Conservation (phyloP, 2,888 invertebrate species). For the Balanococcus diminutus region DNA sequence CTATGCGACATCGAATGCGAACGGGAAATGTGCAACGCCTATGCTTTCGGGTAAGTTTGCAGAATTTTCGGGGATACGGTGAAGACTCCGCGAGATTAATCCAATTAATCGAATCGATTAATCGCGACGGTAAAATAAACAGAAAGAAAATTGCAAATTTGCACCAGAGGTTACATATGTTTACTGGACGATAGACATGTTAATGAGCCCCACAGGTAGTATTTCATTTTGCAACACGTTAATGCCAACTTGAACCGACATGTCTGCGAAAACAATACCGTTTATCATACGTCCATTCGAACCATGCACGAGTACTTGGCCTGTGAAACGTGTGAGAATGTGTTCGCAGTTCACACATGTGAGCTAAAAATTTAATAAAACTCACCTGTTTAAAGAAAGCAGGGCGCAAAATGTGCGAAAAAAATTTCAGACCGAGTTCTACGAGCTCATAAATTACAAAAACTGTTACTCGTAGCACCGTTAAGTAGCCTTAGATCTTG, state of each 20-base stretch:
- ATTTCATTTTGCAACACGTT: slow-evolving; percentile 18
- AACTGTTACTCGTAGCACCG: not conserved
- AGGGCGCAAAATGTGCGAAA: not conserved
- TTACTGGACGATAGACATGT: not conserved
- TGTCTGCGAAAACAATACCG: not conserved
- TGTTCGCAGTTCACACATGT: not conserved
- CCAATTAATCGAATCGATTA: not conserved
- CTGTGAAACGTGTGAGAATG: not conserved
- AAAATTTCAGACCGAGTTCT: not conserved
- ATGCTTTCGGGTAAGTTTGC: slow-evolving; percentile 68
- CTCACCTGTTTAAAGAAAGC: not conserved
- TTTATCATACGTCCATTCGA: not conserved
- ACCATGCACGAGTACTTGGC: not conserved
- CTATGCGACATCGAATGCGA: slow-evolving; percentile 71
- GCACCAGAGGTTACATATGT: not conserved
- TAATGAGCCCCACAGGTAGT: slow-evolving; percentile 6
- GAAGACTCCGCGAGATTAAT: not conserved
- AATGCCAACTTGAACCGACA: not conserved
- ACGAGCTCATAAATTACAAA: not conserved
- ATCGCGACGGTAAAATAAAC: not conserved
- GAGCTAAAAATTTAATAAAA: not conserved
- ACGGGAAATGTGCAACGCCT: slow-evolving; percentile 69
- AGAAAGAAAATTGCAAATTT: not conserved
- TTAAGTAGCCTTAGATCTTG: not conserved
- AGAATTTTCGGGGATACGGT: not conserved